A percentile compares a stretch with the other conserved stretches of the same genome.
Conservation (phyloP, 2,888 invertebrate genomes). For the Cabera pusaria region DNA sequence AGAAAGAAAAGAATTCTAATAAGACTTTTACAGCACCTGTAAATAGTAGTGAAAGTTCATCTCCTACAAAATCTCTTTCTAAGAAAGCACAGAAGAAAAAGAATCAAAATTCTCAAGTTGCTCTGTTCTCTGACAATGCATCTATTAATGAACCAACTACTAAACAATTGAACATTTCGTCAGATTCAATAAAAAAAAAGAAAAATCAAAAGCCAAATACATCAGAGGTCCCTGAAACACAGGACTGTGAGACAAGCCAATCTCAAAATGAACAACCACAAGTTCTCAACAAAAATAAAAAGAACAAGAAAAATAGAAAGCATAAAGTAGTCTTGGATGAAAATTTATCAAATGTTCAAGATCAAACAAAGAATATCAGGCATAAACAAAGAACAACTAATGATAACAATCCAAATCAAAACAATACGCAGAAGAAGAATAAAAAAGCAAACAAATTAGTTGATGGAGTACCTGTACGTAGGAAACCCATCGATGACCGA, state of each 20-base stretch:
- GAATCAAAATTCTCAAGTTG: constrained; percentile 12
- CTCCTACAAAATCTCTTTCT: constrained; percentile 2
- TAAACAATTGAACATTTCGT: neutral
- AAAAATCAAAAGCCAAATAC: constrained; percentile 23
- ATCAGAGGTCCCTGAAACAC: constrained; percentile 13
- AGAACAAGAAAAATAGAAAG: constrained; percentile 30
- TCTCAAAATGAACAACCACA: constrained; percentile 29
- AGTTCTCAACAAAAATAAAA: constrained; percentile 10
- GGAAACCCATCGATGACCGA: constrained; percentile 71
- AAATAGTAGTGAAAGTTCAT: neutral
- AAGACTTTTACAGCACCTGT: constrained; percentile 5
- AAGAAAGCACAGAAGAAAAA: constrained; percentile 21
- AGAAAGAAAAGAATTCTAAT: constrained; percentile 31
- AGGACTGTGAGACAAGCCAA: no score
- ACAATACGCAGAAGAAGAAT: constrained; percentile 30
- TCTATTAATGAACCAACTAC: neutral
- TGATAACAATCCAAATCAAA: constrained; percentile 12
- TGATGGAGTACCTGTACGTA: constrained; percentile 59
- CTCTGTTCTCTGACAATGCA: no score
- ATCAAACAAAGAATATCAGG: constrained; percentile 2
- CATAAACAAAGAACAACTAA: constrained; percentile 9
- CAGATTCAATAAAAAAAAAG: constrained; percentile 28
- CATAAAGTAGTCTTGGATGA: constrained; percentile 3
- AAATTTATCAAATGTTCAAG: constrained; percentile 6
- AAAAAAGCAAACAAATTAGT: constrained; percentile 46